Conservation (phyloP, 2,888 invertebrate genomes). For the Rotaria macrura region DNA sequence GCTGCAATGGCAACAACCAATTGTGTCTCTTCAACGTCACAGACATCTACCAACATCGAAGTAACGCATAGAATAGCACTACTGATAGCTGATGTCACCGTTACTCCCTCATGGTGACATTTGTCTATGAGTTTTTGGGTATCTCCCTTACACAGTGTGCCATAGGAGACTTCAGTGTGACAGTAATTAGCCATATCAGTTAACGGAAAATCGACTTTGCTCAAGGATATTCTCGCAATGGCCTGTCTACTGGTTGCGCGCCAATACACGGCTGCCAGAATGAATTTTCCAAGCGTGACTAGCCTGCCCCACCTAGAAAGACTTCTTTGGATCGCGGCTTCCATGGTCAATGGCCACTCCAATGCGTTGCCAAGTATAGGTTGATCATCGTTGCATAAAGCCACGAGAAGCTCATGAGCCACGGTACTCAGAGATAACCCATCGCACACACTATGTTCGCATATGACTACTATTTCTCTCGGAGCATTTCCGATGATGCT, state of each 20-base stretch:
- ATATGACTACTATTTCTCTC: neutral
- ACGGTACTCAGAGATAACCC: neutral
- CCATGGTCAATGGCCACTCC: neutral
- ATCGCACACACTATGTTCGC: neutral
- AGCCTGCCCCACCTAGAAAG: neutral
- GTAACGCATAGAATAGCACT: neutral
- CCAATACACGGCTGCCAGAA: neutral
- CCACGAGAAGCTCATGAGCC: neutral
- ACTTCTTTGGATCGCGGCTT: neutral
- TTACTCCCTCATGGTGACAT: neutral
- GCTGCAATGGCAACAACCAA: neutral
- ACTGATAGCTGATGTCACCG: neutral
- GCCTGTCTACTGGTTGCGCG: neutral
- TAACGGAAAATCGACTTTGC: neutral
- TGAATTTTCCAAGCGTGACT: neutral
- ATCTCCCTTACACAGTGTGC: neutral
- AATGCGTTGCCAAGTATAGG: neutral
- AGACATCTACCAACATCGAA: neutral
- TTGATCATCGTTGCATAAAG: neutral
- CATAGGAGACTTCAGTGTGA: neutral
- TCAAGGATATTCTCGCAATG: neutral
- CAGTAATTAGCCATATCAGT: neutral
- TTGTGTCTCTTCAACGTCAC: neutral
- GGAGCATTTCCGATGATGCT: no score
- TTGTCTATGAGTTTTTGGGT: neutral